Conservation (phyloP, 2,797 vertebrate species). For the Pipistrellus nathusii region DNA sequence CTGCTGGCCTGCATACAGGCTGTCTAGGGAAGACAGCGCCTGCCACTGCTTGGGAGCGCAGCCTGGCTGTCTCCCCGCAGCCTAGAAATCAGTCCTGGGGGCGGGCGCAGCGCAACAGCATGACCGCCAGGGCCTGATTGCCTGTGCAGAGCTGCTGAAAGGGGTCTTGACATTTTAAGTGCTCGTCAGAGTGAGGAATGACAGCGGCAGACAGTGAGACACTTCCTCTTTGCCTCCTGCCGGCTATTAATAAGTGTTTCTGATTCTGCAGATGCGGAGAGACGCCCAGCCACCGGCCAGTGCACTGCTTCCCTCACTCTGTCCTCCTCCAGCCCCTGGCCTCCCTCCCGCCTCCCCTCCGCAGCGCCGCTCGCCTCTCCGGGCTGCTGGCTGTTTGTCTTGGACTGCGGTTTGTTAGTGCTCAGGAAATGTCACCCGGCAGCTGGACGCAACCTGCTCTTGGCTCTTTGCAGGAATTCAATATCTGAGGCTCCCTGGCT, state of each 20-base stretch:
- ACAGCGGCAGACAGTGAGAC: slow-evolving; percentile 87
- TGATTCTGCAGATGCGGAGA: slow-evolving; percentile 78
- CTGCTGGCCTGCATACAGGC: neutral
- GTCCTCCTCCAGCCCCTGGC: neutral
- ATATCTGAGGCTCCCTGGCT: neutral
- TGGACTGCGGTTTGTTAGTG: slow-evolving; percentile 54
- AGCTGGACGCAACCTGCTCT: slow-evolving; percentile 33
- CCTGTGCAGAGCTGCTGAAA: slow-evolving; percentile 88
- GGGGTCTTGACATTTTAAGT: slow-evolving; percentile 89
- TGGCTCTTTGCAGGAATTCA: slow-evolving; percentile 44
- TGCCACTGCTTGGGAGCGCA: slow-evolving; percentile 23
- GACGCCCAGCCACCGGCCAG: slow-evolving; percentile 70
- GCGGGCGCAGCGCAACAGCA: slow-evolving; percentile 63
- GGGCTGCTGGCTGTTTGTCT: slow-evolving; percentile 70
- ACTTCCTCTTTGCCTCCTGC: slow-evolving; percentile 86
- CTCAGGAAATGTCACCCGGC: slow-evolving; percentile 76
- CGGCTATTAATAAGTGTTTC: slow-evolving; percentile 84
- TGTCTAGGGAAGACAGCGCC: neutral
- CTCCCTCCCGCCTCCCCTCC: neutral
- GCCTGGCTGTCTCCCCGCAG: neutral
- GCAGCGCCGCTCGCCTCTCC: slow-evolving; percentile 32
- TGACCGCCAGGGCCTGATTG: slow-evolving; percentile 87
- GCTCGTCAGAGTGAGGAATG: slow-evolving; percentile 90
- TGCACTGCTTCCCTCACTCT: slow-evolving; percentile 37
- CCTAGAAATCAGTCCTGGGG: slow-evolving; percentile 45